phyloP scores from a whole-genome alignment of 2,888 invertebrate genomes.

The Sipha maydis region DNA sequence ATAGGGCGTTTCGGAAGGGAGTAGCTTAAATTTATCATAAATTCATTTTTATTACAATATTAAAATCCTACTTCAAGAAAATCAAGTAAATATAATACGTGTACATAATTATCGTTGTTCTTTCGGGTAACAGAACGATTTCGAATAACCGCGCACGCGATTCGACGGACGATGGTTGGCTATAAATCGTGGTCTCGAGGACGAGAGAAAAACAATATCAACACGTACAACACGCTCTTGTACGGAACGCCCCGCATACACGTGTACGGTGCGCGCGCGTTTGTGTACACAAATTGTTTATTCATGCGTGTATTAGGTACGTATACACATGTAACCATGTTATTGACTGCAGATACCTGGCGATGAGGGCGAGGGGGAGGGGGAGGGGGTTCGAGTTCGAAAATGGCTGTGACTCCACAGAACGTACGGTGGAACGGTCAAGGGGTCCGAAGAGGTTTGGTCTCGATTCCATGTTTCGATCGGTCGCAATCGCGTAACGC shows the following conservation, averaged over 20 bases:
- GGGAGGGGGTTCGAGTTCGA: not conserved
- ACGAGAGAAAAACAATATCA: not conserved
- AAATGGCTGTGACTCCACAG: not conserved
- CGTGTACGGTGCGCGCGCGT: not conserved
- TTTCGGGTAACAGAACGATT: not conserved
- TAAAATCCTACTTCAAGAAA: constrained; percentile 33
- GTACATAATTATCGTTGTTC: not conserved
- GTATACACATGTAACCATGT: no score
- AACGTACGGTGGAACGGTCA: no score
- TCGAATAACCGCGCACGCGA: not conserved
- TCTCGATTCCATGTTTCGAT: not conserved
- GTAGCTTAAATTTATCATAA: constrained; percentile 18
- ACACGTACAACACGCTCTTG: not conserved
- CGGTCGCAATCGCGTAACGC: not conserved
- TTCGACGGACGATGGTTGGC: not conserved
- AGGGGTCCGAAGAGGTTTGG: no score
- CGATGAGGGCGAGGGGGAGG: not conserved
- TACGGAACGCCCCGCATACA: constrained; percentile 15
- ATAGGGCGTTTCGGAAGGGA: constrained; percentile 22
- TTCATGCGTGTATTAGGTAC: not conserved
- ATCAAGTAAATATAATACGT: not conserved
- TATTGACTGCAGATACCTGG: not conserved
- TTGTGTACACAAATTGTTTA: not conserved
- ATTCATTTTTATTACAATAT: constrained; percentile 21
- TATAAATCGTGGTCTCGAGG: no score